Evolutionary conservation across 2,888 invertebrate species (phyloP).

Genomic region (Pachliopta kotzebuea): DNA sequence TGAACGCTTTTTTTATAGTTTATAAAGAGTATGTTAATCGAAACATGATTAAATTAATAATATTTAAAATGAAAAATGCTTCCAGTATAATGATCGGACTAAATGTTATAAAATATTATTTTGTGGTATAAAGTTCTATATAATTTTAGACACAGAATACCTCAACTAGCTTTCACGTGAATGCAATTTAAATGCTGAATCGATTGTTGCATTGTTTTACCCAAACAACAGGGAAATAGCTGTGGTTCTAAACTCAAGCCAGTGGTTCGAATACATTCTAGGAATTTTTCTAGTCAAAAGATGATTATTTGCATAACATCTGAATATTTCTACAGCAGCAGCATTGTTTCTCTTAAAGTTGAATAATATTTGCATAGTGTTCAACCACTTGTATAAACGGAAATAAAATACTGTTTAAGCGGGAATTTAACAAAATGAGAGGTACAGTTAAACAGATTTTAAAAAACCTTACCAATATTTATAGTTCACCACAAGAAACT

Average conservation of each 20-base stretch:
- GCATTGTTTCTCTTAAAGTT: neutral
- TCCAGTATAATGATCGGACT: no score
- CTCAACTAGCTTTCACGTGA: neutral
- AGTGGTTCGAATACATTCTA: neutral
- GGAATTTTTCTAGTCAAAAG: neutral
- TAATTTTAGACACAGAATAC: neutral
- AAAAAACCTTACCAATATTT: no score
- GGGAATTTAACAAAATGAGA: no score
- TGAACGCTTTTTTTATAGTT: no score
- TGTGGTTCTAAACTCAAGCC: neutral
- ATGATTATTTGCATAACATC: neutral
- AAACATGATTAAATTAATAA: no score
- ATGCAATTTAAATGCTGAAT: neutral
- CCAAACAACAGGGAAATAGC: neutral
- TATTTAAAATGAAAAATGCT: no score
- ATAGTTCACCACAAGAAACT: no score
- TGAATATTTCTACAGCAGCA: neutral
- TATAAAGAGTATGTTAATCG: no score
- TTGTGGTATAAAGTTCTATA: no score
- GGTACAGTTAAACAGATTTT: no score
- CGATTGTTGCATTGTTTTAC: conserved; percentile 5
- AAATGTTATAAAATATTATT: no score
- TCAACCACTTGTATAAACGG: neutral
- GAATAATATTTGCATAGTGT: neutral
- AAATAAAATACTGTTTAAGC: neutral